Conservation (phyloP, 30 jellyfish, hydroid and myxozoan genomes). For the Aurelia sp. region DNA sequence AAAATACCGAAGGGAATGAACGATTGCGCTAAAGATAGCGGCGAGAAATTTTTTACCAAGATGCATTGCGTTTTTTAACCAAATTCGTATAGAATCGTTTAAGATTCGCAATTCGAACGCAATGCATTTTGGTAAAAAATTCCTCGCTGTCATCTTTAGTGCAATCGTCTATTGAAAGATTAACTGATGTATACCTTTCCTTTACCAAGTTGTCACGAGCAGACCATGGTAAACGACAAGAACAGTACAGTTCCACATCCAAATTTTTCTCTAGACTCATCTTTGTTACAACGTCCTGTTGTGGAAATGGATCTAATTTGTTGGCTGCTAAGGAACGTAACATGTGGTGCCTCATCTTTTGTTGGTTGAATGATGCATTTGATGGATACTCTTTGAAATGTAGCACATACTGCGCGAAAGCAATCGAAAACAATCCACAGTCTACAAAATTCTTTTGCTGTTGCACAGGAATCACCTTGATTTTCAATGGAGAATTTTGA, state of each 20-base stretch:
- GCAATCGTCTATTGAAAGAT: too few species aligned
- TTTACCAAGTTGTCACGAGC: neutral
- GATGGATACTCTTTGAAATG: neutral
- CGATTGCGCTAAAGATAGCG: too few species aligned
- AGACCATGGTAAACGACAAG: constrained; percentile 30
- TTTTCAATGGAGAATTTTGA: neutral
- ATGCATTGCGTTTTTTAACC: too few species aligned
- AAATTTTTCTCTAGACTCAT: neutral
- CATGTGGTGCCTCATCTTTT: constrained; percentile 19
- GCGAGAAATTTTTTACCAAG: too few species aligned
- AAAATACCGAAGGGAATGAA: too few species aligned
- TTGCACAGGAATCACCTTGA: constrained; percentile 31
- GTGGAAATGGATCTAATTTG: constrained; percentile 27
- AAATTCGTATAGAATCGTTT: too few species aligned
- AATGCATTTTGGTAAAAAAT: too few species aligned
- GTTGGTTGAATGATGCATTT: neutral
- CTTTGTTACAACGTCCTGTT: neutral
- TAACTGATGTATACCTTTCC: neutral
- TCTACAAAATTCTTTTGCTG: constrained; percentile 17
- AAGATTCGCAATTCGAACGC: too few species aligned
- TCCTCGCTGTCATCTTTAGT: too few species aligned
- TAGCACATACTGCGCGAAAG: constrained; percentile 9
- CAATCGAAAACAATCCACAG: constrained; percentile 39
- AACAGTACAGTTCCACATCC: constrained; percentile 7
- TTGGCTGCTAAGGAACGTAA: neutral